Base-by-base conservation (phyloP, 1,140 invertebrate species). In the Laupala kohalensis region DNA sequence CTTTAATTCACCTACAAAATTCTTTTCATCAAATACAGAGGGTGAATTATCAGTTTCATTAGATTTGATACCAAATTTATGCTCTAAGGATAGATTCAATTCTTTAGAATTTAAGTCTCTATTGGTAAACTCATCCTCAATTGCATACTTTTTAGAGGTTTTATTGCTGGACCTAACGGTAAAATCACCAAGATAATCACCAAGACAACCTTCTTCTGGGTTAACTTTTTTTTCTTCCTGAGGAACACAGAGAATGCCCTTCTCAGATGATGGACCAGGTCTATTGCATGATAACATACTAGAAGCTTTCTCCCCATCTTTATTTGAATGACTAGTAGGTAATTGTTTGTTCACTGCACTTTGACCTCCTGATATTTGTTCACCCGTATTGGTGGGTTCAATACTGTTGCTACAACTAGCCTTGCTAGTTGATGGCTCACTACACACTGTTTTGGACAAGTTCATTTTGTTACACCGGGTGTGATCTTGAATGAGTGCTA, bases 401-500 rank as follows among this genome's bases (percentile, higher is more conserved):
- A 53, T 19, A 53, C 9, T 37, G 15, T 37, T 53, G 37, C 37
- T 53, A 19, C 1, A 53, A 53, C 37, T 13, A 19, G 19, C 37
- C 4, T 53, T 53, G 37, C 37, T 53, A 0, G 37, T 53, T 53
- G 37, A 53, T 53, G 37, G 37, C 19, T 53, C 37, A 53, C n/a
- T n/a, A n/a, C n/a, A n/a, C n/a, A n/a, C n/a, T n/a, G n/a, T n/a
- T 53, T 19, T 53, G 19, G 19, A 53, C 9, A 53, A 53, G 37
- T 53, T 9, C 9, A 53, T 53, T 53, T 53, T 13, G 1, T 53
- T 53, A 37, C 64, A 67, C 37, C 19, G n/a, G 53, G 65, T 67
- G 27, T 72, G 73, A 29, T 85, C 81, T 74, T 86, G 81, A 37
- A 93, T 80, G 30, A 85, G 69, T 13, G 76, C 62, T 0, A 83